Percentiles rank a stretch among this genome's conserved stretches.
phyloP scores from a whole-genome alignment of 2,888 invertebrate genomes.

The Melanchra persicariae region DNA sequence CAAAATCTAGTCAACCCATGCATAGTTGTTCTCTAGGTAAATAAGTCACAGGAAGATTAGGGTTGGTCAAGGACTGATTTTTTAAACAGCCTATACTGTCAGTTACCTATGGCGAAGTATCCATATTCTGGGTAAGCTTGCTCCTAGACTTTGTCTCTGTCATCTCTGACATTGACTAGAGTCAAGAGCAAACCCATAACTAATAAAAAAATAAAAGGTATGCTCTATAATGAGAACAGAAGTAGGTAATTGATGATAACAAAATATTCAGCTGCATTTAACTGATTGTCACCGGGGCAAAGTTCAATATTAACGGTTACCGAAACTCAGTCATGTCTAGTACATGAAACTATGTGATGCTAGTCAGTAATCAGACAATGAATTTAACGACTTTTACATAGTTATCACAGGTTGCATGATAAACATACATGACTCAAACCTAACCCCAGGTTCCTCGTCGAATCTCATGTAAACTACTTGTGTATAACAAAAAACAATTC shows the following conservation, averaged over 20 bases:
- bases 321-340: conserved; percentile 15
- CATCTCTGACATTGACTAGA: too few species aligned
- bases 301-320: conserved; percentile 27
- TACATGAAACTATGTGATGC: conserved; percentile 36
- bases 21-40: too few species aligned
- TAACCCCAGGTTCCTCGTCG: conserved; percentile 1
- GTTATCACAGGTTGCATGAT: conserved; percentile 5
- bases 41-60: too few species aligned
- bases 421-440: conserved; percentile 7
- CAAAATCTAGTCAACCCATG: too few species aligned
- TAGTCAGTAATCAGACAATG: conserved; percentile 18
- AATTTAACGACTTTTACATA: conserved; percentile 17
- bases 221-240: not conserved
- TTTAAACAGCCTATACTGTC: too few species aligned
- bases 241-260: not conserved
- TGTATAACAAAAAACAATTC: too few species aligned
- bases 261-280: not conserved
- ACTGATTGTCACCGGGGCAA: conserved; percentile 37
- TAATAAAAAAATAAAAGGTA: too few species aligned
- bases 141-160: too few species aligned
- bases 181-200: too few species aligned
- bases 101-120: too few species aligned
- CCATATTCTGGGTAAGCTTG: too few species aligned
- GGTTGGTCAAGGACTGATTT: too few species aligned
- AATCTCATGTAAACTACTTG: not conserved